Evolutionary conservation across 2,797 vertebrate species (phyloP).

Genomic region (Hybognathus amarus): DNA sequence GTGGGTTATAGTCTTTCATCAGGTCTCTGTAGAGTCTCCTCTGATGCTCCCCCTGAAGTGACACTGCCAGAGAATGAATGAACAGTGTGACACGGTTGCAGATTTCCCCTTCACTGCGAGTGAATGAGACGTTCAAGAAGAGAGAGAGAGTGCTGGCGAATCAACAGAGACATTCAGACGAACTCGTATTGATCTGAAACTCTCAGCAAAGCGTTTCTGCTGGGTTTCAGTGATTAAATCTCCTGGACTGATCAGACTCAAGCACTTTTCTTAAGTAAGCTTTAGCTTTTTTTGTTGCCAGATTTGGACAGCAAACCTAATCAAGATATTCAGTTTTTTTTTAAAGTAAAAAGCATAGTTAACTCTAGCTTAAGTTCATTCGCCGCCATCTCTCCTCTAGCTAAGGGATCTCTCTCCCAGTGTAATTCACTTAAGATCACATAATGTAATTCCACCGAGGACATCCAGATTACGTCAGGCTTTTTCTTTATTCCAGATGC

Average conservation of each 20-base stretch:
- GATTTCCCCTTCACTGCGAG: constrained; percentile 5
- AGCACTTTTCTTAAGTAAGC: not conserved
- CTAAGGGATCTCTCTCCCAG: constrained; percentile 62
- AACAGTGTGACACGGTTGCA: constrained; percentile 15
- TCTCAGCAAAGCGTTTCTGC: constrained; percentile 51
- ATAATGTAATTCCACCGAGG: constrained; percentile 65
- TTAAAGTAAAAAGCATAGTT: not conserved
- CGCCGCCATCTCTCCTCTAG: constrained; percentile 1
- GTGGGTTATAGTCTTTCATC: constrained; percentile 70
- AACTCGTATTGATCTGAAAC: constrained; percentile 49
- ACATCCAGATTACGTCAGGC: constrained; percentile 54
- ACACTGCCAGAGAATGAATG: constrained; percentile 65
- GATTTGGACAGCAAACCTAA: not conserved
- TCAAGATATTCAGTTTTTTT: not conserved
- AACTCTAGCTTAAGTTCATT: constrained; percentile 11
- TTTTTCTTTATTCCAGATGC: constrained; percentile 41
- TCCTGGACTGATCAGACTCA: constrained; percentile 16
- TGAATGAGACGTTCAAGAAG: constrained; percentile 26
- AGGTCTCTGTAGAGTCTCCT: constrained; percentile 70
- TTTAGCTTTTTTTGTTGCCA: not conserved
- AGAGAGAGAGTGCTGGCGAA: constrained; percentile 40
- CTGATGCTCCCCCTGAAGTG: constrained; percentile 74
- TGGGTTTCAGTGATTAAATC: constrained; percentile 33
- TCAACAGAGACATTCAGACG: constrained; percentile 42
- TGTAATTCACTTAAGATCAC: constrained; percentile 49